phyloP scores from a whole-genome alignment of 2,113 vertebrate genomes.

The Saccopteryx bilineata region DNA sequence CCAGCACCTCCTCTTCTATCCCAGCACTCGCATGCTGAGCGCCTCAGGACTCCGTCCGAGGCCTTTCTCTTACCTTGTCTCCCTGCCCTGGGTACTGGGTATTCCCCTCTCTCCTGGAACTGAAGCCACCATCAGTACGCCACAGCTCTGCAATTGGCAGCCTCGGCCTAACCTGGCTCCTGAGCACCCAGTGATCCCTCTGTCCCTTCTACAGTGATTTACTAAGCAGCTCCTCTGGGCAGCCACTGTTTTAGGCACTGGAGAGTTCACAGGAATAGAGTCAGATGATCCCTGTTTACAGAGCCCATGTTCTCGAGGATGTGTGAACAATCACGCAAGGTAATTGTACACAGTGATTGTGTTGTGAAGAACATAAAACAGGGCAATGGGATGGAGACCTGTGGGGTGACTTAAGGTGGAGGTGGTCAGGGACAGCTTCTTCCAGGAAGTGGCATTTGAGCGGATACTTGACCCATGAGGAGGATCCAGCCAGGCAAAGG shows the following conservation, averaged over 20 bases:
- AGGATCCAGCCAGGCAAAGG: background rate
- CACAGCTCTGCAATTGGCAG: background rate
- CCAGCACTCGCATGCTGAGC: background rate
- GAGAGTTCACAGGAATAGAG: background rate
- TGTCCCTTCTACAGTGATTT: background rate
- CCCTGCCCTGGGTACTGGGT: background rate
- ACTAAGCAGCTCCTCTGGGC: background rate
- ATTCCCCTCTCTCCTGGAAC: background rate
- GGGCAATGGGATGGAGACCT: background rate
- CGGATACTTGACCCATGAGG: background rate
- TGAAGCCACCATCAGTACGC: background rate
- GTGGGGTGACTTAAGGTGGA: background rate
- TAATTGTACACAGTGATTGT: background rate
- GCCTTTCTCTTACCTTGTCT: background rate
- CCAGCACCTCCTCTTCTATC: background rate
- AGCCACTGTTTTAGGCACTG: background rate
- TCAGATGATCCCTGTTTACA: background rate
- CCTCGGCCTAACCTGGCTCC: background rate
- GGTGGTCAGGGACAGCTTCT: background rate
- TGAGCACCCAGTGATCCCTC: rapidly evolving
- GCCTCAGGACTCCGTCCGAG: background rate
- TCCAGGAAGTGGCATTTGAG: slow-evolving; percentile 21
- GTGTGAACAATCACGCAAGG: background rate
- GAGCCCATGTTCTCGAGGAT: background rate
- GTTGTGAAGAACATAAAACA: background rate